Conservation (phyloP, 2,797 vertebrate species). For the Acanthornis magna region DNA sequence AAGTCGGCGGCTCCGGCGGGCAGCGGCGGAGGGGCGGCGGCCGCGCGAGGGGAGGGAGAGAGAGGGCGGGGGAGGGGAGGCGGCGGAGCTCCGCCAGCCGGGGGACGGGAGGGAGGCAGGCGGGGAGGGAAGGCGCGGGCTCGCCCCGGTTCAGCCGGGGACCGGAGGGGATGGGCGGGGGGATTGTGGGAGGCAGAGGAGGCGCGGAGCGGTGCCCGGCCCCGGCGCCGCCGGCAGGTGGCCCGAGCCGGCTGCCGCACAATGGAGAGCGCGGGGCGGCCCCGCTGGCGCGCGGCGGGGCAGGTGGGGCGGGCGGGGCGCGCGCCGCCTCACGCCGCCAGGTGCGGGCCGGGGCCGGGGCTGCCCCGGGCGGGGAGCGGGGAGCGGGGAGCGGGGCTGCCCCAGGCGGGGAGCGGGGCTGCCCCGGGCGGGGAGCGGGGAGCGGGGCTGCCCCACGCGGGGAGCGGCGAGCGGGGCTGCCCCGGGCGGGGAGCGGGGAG, state of each 20-base stretch:
- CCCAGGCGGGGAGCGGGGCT: too few species aligned
- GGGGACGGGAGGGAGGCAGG: neutral
- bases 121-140: neutral
- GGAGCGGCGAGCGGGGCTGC: too few species aligned
- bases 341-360: neutral
- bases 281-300: neutral
- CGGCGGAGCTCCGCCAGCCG: neutral
- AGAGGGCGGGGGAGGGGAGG: neutral
- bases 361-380: too few species aligned
- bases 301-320: neutral
- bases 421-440: too few species aligned
- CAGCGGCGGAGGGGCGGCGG: conserved; percentile 35
- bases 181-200: neutral
- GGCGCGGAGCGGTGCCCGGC: neutral
- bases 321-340: neutral
- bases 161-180: conserved; percentile 4
- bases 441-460: too few species aligned
- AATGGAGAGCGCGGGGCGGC: neutral
- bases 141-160: conserved; percentile 29
- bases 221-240: conserved; percentile 68
- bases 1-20: conserved; percentile 35
- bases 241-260: conserved; percentile 28
- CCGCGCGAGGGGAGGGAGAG: neutral
- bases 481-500: too few species aligned
- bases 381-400: neutral